Base-by-base conservation (phyloP, 2,797 vertebrate species). In the Lateolabrax maculatus region DNA sequence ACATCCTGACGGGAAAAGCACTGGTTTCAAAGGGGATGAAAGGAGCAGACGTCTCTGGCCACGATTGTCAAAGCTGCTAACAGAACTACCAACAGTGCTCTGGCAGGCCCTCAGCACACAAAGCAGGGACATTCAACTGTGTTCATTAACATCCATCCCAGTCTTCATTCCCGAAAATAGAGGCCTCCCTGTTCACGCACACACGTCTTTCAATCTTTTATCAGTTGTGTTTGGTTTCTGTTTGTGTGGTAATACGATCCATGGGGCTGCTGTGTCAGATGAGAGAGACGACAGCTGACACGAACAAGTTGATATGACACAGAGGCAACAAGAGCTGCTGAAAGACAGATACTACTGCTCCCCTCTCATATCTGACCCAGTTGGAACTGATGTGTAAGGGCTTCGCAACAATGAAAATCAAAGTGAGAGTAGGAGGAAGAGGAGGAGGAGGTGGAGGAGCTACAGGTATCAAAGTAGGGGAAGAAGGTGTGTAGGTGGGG, bases 311-410 rank as follows among this genome's bases (percentile, higher is more conserved):
- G 53, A 75, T 68, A 12, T n/a, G 46, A 83, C 57, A 78, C 71
- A 78, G 76, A 80, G 43, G 25, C 51, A 52, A 29, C 46, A 34
- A 51, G 29, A 75, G 55, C 27, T 63, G 9, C 52, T 70, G 79
- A 82, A 56, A 78, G 25, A 82, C 36, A 74, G 52, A 55, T 16
- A 19, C 57, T 15, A 27, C 64, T 27, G 18, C 39, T 29, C 60
- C 49, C 27, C 23, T 25, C 43, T 16, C 34, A 48, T 64, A 60
- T 72, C 69, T 84, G 84, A 89, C 80, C 90, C 86, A 88, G 81
- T 86, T 90, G 89, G 77, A 86, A 75, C 8, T 77, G 83, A 84
- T 80, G 75, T 56, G 79, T 64, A 74, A 87, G 71, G 39, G 41
- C 75, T 89, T 80, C 75, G 62, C 77, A 78, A 75, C 80, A 76